Evolutionary conservation across 2,113 vertebrate genomes (phyloP).

Genomic region (Alectura lathami): DNA sequence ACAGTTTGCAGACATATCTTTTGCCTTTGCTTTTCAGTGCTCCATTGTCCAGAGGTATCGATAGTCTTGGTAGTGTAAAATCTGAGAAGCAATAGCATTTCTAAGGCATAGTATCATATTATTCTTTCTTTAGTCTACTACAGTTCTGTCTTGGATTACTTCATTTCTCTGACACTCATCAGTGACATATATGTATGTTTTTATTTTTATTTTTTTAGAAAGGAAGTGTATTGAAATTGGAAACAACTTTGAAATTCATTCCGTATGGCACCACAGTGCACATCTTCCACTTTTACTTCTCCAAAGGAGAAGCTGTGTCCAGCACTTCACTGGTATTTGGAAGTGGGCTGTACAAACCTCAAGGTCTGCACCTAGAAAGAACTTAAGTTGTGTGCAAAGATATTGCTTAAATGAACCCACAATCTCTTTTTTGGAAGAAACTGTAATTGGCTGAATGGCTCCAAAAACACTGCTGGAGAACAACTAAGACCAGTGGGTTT

Average conservation of each 20-base stretch:
- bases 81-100: neutral
- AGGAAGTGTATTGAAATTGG: neutral
- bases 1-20: neutral
- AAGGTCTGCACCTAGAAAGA: neutral
- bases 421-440: neutral
- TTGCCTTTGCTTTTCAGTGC: neutral
- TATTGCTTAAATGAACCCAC: neutral
- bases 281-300: neutral
- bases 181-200: neutral
- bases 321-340: fast-evolving
- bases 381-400: neutral
- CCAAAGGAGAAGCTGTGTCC: neutral
- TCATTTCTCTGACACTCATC: neutral
- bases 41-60: neutral
- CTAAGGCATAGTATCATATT: neutral
- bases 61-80: neutral
- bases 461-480: neutral
- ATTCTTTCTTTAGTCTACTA: neutral
- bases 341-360: neutral
- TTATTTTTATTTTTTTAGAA: too few relatives aligned
- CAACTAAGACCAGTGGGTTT: neutral
- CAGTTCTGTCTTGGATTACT: neutral
- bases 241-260: neutral
- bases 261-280: neutral
- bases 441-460: neutral